Evolutionary conservation across 1,140 invertebrate species (phyloP).

Genomic region (Sycophaga agraensis): DNA sequence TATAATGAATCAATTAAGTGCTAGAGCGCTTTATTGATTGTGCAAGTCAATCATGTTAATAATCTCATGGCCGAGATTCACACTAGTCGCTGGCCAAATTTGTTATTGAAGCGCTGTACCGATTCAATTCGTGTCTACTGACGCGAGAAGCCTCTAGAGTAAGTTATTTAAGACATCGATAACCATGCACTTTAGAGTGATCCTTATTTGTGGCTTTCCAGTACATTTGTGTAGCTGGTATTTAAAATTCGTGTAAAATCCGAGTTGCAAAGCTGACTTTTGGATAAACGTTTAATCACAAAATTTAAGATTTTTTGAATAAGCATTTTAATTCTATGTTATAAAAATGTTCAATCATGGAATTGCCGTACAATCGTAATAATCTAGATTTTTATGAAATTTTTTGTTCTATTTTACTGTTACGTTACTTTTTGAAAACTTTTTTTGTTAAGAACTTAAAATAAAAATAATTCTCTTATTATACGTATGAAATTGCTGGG

Average conservation of each 20-base stretch:
- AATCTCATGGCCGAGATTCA: slow-evolving; percentile 20
- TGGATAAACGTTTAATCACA: no score
- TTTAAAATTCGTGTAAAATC: not conserved
- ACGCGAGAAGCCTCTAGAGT: not conserved
- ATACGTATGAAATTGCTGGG: not conserved
- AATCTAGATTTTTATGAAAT: not conserved
- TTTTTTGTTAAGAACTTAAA: not conserved
- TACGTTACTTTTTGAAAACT: not conserved
- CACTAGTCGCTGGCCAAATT: slow-evolving; percentile 28
- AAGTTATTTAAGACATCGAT: slow-evolving; percentile 9
- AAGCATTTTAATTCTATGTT: not conserved
- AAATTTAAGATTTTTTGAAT: not conserved
- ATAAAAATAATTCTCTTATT: not conserved
- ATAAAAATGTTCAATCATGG: not conserved
- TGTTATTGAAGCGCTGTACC: slow-evolving; percentile 9
- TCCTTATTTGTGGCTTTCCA: not conserved
- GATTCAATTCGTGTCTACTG: not conserved
- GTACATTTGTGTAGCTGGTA: not conserved
- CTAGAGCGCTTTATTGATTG: not conserved
- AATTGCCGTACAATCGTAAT: not conserved
- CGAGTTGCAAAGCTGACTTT: no score
- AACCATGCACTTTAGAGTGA: not conserved
- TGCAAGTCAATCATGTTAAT: slow-evolving; percentile 8
- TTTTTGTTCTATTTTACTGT: not conserved
- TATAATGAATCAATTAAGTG: not conserved